Evolutionary conservation across 2,113 vertebrate species (phyloP).

Genomic region (Anseranas semipalmata): DNA sequence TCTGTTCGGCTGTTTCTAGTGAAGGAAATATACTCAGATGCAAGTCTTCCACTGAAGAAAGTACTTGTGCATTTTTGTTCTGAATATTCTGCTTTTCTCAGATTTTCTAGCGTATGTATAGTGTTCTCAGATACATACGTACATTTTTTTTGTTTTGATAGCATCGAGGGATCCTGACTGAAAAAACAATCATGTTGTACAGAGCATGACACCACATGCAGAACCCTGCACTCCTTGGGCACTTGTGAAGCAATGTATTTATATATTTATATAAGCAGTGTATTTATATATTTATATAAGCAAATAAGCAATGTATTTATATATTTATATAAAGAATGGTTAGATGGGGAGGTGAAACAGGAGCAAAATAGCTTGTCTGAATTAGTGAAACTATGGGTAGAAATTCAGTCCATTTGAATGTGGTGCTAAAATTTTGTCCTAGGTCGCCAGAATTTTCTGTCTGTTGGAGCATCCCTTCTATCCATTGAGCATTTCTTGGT

Average conservation of each 20-base stretch:
- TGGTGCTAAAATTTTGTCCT: not conserved
- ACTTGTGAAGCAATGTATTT: not conserved
- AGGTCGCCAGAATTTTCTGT: not conserved
- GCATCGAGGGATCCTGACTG: not conserved
- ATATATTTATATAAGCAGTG: not conserved
- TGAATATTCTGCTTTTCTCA: not conserved
- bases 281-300: not conserved
- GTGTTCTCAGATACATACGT: not conserved
- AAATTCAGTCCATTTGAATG: not conserved
- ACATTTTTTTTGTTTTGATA: not conserved
- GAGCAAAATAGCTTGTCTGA: not conserved
- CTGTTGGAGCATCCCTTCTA: not conserved
- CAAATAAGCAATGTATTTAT: not conserved
- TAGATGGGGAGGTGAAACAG: not conserved
- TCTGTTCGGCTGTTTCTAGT: not conserved
- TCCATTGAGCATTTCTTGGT: not conserved
- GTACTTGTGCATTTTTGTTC: not conserved
- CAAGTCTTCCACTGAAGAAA: not conserved
- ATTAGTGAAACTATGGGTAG: not conserved
- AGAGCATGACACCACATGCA: not conserved
- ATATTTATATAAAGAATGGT: not conserved
- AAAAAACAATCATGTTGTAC: rapidly evolving
- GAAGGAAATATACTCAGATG: not conserved
- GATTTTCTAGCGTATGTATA: not conserved
- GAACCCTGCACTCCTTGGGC: not conserved